Percentiles rank a stretch among this genome's conserved stretches.
phyloP scores from a whole-genome alignment of 2,113 vertebrate genomes.

The Sorex fumeus region DNA sequence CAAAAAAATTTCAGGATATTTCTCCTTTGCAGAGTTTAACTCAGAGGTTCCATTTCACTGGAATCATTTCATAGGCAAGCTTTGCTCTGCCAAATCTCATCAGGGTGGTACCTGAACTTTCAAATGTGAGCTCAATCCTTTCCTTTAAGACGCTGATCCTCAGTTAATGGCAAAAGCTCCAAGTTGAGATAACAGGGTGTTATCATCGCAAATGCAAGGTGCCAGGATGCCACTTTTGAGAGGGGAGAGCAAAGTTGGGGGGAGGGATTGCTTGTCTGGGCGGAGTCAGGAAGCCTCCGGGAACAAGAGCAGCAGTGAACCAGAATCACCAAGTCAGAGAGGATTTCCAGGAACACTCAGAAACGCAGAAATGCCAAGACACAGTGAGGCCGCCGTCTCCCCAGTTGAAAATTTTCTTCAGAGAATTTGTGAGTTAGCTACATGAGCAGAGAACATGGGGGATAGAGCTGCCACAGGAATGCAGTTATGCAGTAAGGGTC shows the following conservation, averaged over 20 bases:
- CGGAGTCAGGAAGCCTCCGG: not conserved
- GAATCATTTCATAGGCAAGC: not conserved
- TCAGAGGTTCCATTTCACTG: conserved; percentile 34
- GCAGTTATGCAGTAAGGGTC: not conserved
- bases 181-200: conserved; percentile 32
- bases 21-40: conserved; percentile 25
- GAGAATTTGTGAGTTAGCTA: not conserved
- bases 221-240: not conserved
- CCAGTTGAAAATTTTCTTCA: conserved; percentile 1
- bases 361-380: conserved; percentile 23
- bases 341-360: conserved; percentile 23
- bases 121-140: not conserved
- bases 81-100: conserved; percentile 48
- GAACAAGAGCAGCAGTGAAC: not conserved
- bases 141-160: conserved; percentile 52
- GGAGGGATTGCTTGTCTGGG: too few species aligned
- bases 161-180: not conserved
- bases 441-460: conserved; percentile 10
- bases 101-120: conserved; percentile 1
- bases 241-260: not conserved
- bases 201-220: not conserved
- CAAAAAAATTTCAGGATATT: not conserved
- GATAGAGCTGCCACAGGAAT: not conserved
- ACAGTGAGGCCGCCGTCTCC: conserved; percentile 10
- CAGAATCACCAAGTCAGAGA: not conserved